phyloP scores from a whole-genome alignment of 1,140 invertebrate species.

The Eubasilissa regina region DNA sequence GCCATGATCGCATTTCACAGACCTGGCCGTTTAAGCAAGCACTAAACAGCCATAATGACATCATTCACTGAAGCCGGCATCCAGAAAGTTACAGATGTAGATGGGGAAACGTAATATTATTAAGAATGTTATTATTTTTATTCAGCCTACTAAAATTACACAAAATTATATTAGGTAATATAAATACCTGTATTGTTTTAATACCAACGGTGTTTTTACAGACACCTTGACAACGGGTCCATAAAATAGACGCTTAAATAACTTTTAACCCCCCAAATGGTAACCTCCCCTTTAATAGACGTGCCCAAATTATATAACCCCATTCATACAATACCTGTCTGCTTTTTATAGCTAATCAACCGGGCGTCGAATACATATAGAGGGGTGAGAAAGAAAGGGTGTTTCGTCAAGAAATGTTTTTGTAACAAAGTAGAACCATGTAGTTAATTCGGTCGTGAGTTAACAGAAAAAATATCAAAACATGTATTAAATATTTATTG shows the following conservation, averaged over 20 bases:
- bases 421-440: slow-evolving; percentile 25
- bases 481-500: slow-evolving; percentile 28
- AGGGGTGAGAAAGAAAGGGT: slow-evolving; percentile 29
- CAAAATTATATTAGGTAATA: no score
- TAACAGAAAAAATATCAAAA: slow-evolving; percentile 16
- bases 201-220: slow-evolving; percentile 1
- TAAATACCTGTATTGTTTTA: no score
- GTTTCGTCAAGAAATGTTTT: slow-evolving; percentile 26
- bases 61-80: no score
- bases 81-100: no score
- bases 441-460: slow-evolving; percentile 29
- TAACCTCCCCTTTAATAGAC: slow-evolving; percentile 43
- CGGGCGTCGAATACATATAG: slow-evolving; percentile 14
- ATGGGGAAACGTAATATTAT: no score
- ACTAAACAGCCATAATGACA: no score
- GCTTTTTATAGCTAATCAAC: slow-evolving; percentile 59
- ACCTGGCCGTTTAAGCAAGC: no score
- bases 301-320: slow-evolving; percentile 48
- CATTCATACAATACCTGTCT: slow-evolving; percentile 56
- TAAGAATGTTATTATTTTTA: no score
- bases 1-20: no score
- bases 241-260: slow-evolving; percentile 59
- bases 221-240: slow-evolving; percentile 38
- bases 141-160: not conserved
- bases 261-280: slow-evolving; percentile 54